Evolutionary conservation across 2,113 vertebrate species (phyloP).

Genomic region (Myrmophylax atrothorax): DNA sequence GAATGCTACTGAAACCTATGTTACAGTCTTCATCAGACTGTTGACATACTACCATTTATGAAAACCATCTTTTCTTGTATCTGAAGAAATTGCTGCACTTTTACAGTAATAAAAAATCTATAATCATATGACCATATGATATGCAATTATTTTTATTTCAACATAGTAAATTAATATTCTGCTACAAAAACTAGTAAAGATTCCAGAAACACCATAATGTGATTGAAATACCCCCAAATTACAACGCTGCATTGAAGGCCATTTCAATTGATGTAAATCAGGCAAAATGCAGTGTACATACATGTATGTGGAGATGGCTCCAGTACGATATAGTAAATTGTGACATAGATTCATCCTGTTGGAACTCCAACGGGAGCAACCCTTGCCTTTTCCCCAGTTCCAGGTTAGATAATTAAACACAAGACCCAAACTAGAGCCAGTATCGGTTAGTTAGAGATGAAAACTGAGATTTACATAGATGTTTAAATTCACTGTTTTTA

Average conservation of each 20-base stretch:
- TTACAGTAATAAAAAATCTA: neutral
- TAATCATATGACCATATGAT: neutral
- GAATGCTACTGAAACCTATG: neutral
- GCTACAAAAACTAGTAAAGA: neutral
- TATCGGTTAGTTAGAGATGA: neutral
- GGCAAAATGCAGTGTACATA: neutral
- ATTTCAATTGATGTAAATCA: neutral
- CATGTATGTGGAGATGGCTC: neutral
- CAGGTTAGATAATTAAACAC: neutral
- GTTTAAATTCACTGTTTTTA: neutral
- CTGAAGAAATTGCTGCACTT: rapidly evolving
- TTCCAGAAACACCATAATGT: neutral
- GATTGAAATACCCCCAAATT: neutral
- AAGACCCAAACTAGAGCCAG: neutral
- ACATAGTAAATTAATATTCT: neutral
- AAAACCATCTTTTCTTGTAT: neutral
- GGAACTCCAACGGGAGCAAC: neutral
- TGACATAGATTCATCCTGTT: neutral
- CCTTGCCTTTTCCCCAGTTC: neutral
- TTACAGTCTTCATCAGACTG: neutral
- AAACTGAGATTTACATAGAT: neutral
- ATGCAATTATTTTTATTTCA: neutral
- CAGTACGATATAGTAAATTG: neutral
- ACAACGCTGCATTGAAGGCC: neutral
- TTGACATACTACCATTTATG: rapidly evolving